Percentiles rank a stretch among this genome's conserved stretches.
phyloP scores from a whole-genome alignment of 53 echinoderm and acorn worm genomes.

The Patiria pectinifera region DNA sequence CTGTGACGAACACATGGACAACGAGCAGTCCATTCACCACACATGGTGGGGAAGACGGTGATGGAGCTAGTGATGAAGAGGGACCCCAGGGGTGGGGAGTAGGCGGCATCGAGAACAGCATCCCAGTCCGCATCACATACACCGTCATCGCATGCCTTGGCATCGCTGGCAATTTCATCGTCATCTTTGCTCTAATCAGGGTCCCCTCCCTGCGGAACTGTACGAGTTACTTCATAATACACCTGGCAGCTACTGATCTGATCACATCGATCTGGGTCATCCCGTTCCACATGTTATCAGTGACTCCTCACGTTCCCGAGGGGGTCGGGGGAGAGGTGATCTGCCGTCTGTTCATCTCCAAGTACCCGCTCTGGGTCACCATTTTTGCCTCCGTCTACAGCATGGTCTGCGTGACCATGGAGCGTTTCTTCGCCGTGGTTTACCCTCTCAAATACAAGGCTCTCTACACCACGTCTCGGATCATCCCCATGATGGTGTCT shows the following conservation, averaged over 20 bases:
- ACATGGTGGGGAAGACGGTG: background rate
- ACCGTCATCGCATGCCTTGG: slow-evolving; percentile 79
- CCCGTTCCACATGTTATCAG: slow-evolving; percentile 80
- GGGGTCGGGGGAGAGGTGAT: slow-evolving; percentile 80
- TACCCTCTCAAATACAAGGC: slow-evolving; percentile 80
- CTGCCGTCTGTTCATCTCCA: slow-evolving; percentile 85
- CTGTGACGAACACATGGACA: background rate
- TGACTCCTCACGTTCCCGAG: slow-evolving; percentile 49
- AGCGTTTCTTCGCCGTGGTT: slow-evolving; percentile 90
- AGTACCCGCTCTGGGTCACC: slow-evolving; percentile 89
- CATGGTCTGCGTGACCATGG: slow-evolving; percentile 78
- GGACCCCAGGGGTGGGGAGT: slow-evolving; percentile 61
- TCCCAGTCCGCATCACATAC: slow-evolving; percentile 70
- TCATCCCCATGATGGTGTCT: slow-evolving; percentile 61
- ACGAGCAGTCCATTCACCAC: background rate
- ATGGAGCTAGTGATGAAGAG: background rate
- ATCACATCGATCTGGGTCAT: slow-evolving; percentile 81
- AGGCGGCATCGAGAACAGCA: slow-evolving; percentile 78
- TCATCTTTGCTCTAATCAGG: slow-evolving; percentile 82
- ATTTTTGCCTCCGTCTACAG: slow-evolving; percentile 85
- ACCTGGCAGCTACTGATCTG: slow-evolving; percentile 78
- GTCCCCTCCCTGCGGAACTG: slow-evolving; percentile 75
- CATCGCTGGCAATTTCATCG: slow-evolving; percentile 83
- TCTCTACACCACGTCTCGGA: slow-evolving; percentile 62
- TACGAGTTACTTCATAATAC: slow-evolving; percentile 84